Percentiles rank a stretch among this genome's conserved stretches.
These are phyloP conservation scores for Scaptomyza pallida DNA, from an alignment of 1,140 invertebrate species.

Conservation along the genomic window DNA sequence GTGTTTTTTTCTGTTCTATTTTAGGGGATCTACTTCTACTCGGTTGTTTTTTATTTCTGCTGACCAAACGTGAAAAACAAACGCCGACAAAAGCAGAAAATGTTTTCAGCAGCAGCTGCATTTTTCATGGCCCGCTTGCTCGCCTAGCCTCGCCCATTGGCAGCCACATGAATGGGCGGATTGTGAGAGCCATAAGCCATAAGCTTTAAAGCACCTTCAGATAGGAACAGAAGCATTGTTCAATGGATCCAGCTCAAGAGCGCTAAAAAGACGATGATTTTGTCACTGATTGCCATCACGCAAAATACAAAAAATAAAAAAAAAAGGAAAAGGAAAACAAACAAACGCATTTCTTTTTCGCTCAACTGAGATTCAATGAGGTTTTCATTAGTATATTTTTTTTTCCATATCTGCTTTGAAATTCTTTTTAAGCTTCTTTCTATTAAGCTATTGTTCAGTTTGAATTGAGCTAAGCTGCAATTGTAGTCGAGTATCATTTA, in stretches of 20 bases:
- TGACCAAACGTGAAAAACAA: conserved; percentile 55
- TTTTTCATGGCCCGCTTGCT: conserved; percentile 47
- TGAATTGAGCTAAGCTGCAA: neutral
- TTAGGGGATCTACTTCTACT: neutral
- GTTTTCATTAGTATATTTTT: conserved; percentile 18
- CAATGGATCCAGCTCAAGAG: conserved; percentile 10
- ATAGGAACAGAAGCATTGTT: conserved; percentile 46
- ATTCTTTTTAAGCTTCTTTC: too few species aligned
- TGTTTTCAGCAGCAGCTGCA: conserved; percentile 63
- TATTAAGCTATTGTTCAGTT: conserved; percentile 1
- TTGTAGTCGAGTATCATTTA: neutral
- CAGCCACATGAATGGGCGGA: conserved; percentile 43
- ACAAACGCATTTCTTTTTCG: neutral
- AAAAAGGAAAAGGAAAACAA: neutral
- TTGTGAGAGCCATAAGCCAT: conserved; percentile 56
- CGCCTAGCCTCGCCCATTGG: too few species aligned
- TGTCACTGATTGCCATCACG: conserved; percentile 14
- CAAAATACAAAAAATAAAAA: too few species aligned
- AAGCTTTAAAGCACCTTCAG: conserved; percentile 45
- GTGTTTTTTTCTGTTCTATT: conserved; percentile 25
- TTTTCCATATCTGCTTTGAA: neutral
- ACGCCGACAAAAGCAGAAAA: conserved; percentile 42
- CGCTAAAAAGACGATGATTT: conserved; percentile 43
- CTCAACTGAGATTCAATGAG: conserved; percentile 24
- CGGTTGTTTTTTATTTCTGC: conserved; percentile 16